Conservation (phyloP, 2,888 invertebrate species). For the Germaria angustata region DNA sequence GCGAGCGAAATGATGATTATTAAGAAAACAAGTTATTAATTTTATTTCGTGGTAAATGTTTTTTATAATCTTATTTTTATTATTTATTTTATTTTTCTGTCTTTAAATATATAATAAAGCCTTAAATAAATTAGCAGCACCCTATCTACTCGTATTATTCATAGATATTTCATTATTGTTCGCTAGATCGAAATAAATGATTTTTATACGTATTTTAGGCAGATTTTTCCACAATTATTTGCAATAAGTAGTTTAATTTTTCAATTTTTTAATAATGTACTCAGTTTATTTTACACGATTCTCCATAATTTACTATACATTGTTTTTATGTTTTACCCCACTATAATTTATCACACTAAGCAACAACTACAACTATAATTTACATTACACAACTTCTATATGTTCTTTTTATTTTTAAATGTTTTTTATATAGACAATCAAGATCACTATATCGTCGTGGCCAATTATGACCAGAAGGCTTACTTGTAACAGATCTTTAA, state of each 20-base stretch:
- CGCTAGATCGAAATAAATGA: constrained; percentile 63
- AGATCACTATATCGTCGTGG: constrained; percentile 79
- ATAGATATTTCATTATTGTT: constrained; percentile 60
- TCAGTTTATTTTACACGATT: too few relatives aligned
- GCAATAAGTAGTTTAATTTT: constrained; percentile 34
- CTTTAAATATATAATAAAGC: constrained; percentile 34
- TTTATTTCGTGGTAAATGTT: constrained; percentile 66
- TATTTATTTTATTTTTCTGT: constrained; percentile 19
- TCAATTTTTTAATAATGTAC: too few relatives aligned
- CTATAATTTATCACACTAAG: constrained; percentile 40
- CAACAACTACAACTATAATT: constrained; percentile 33
- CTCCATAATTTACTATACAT: too few relatives aligned
- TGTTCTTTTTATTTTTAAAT: constrained; percentile 54
- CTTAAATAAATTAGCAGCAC: constrained; percentile 43
- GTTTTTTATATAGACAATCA: constrained; percentile 76
- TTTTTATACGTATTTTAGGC: background rate
- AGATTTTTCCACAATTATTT: too few relatives aligned
- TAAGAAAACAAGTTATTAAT: constrained; percentile 65
- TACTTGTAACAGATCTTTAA: constrained; percentile 79
- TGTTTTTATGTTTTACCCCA: constrained; percentile 26
- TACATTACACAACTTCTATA: constrained; percentile 58
- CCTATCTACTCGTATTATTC: constrained; percentile 6
- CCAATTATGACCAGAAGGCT: constrained; percentile 79
- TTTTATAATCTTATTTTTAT: constrained; percentile 31
- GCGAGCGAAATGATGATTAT: constrained; percentile 65